phyloP scores from a whole-genome alignment of 2,888 invertebrate species.

The Athrips mouffetella region DNA sequence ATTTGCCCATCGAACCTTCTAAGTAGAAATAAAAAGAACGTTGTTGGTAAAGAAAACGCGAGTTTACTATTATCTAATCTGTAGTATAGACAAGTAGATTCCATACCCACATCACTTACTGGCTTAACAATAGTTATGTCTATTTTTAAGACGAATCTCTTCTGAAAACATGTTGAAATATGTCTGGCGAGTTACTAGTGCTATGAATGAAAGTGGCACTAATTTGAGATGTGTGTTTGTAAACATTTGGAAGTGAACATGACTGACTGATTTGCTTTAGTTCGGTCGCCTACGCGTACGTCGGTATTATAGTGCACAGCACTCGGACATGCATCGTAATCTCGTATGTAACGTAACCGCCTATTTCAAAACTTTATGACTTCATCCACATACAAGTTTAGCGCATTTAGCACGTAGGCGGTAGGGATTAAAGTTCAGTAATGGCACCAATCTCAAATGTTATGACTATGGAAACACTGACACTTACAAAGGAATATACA shows the following conservation, averaged over 20 bases:
- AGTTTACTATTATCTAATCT: no score
- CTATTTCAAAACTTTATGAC: slow-evolving; percentile 8
- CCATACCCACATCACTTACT: no score
- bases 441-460: no score
- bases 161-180: slow-evolving; percentile 12
- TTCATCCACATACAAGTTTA: neutral
- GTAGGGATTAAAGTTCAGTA: neutral
- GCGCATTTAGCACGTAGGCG: slow-evolving; percentile 1
- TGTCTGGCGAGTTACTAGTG: slow-evolving; percentile 18
- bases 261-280: slow-evolving; percentile 48
- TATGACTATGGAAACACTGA: no score
- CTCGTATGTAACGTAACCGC: neutral
- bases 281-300: slow-evolving; percentile 36
- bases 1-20: no score
- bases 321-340: slow-evolving; percentile 3
- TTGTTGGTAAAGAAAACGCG: no score
- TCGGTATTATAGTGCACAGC: slow-evolving; percentile 24
- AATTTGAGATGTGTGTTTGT: slow-evolving; percentile 45
- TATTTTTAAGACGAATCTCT: neutral
- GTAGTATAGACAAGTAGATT: no score
- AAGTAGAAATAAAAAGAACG: no score
- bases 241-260: slow-evolving; percentile 40
- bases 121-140: no score
- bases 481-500: no score
- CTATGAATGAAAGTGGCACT: slow-evolving; percentile 33